Base-by-base conservation (phyloP, 2,888 invertebrate genomes). In the Chymomyza procnemis region DNA sequence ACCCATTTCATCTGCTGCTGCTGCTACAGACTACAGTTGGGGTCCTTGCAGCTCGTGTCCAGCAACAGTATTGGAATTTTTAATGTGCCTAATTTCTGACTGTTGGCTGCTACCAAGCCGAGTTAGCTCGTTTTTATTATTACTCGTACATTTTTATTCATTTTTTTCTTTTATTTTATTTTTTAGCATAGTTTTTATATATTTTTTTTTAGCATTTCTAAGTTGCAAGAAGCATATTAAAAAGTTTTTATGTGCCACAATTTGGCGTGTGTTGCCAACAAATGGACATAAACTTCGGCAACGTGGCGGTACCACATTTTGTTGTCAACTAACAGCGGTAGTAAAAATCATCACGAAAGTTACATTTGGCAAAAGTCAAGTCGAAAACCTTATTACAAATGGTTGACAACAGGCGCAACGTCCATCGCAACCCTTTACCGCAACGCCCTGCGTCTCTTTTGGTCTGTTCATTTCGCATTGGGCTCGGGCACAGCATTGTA, bases 161-260 rank as follows among this genome's bases (percentile, higher is more conserved):
- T 26, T 26, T 6, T 26, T 26, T 47, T 16, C 46, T 34, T 56
- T 26, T 9, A 41, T 41, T 59, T 3, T 12, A 46, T 22, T 21
- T n/a, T 21, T 22, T 21, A 26, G 21, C n/a, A n/a, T n/a, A 22
- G 61, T 71, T 66, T 52, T 61, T 57, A n/a, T 54, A 64, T 61
- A 64, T 76, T 69, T 62, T 41, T 66, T 76, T 69, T 62, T 41
- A 41, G 34, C 12, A 41, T 41, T 9, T 60, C 50, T 67, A 54
- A 75, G 59, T 52, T 66, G 70, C 50, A 58, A 54, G 46, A 57
- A 65, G 12, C 55, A 66, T 73, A 75, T 80, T 83, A 80, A 85
- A 85, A 80, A 85, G 81, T 85, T 80, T 73, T 83, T 83, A 80
- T 78, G 84, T 55, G 59, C 77, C 66, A 59, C 72, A 73, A 77